These are phyloP conservation scores for Trachymyrmex cornetzi DNA, from an alignment of 1,140 invertebrate species.

Conservation along the genomic window DNA sequence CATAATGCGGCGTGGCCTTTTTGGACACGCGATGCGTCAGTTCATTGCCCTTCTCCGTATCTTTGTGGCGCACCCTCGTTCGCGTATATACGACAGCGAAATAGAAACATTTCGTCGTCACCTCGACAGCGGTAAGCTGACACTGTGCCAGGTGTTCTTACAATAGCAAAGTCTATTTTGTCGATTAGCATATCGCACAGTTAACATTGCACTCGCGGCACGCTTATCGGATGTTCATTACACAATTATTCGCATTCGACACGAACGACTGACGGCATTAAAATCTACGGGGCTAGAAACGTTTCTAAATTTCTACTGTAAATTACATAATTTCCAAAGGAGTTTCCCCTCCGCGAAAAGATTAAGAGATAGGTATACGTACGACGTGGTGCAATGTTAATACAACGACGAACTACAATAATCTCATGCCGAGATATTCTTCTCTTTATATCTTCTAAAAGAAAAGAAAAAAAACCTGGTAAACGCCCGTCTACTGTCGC, in stretches of 20 bases:
- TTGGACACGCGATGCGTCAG: constrained; percentile 55
- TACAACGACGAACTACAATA: not conserved
- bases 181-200: constrained; percentile 66
- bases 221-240: constrained; percentile 34
- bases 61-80: constrained; percentile 60
- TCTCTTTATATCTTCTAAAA: not conserved
- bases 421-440: constrained; percentile 45
- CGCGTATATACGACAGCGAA: constrained; percentile 59
- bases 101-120: constrained; percentile 76
- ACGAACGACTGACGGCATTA: not conserved
- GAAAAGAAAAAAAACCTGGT: constrained; percentile 34
- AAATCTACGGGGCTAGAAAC: not conserved
- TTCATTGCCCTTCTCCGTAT: constrained; percentile 52
- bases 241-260: constrained; percentile 29
- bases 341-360: not conserved
- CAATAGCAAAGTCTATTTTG: constrained; percentile 61
- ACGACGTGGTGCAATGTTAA: not conserved
- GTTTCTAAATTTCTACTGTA: not conserved
- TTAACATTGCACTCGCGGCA: constrained; percentile 34
- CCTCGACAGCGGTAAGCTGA: constrained; percentile 71
- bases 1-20: constrained; percentile 14
- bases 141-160: constrained; percentile 76
- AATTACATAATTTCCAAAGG: not conserved
- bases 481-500: constrained; percentile 24
- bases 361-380: not conserved